Base-by-base conservation (phyloP, 2,888 invertebrate species). In the Galerucella calmariensis region DNA sequence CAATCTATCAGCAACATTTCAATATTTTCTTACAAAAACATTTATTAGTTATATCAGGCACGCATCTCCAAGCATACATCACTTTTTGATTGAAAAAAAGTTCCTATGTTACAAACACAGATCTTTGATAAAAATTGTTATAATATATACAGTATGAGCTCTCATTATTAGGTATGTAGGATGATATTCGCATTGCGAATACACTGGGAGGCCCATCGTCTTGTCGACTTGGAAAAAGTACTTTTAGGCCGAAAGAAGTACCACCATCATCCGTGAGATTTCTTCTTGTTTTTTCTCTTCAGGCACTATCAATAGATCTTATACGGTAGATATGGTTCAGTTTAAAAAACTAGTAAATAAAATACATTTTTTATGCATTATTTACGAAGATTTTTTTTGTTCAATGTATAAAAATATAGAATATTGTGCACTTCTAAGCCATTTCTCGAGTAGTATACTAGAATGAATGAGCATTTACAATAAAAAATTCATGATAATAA, bases 1-100 rank as follows among this genome's bases (percentile, higher is more conserved):
- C 91, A 91, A 90, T 88, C 90, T 90, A 90, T 90, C 90, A 81
- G 84, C 84, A 85, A 85, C 84, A 86, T 85, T 84, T 83, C 82
- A 83, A 75, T 66, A 75, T 83, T 85, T 81, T 85, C 83, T 86
- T 85, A 84, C 82, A 85, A 86, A 84, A 86, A 85, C 85, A 85
- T 85, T 80, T 84, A 85, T 85, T 84, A 84, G 82, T 86, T 80
- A 73, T 79, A 72, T 77, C 81, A 81, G 78, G 77, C 82, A 82
- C 79, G 79, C 86, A 83, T 83, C 79, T 81, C 81, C 84, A 83
- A 83, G 82, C 86, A 86, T 83, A 80, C 86, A 83, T 83, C 83
- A 84, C 84, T 84, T 84, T 81, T 83, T 84, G 82, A 84, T 83
- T 83, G 82, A 83, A 82, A 80, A 80, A 80, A 81, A 81, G 79